Evolutionary conservation across 2,113 vertebrate genomes (phyloP), one percentile per base, ranked within the genome.

Genomic region (Rhinichthys klamathensis): DNA sequence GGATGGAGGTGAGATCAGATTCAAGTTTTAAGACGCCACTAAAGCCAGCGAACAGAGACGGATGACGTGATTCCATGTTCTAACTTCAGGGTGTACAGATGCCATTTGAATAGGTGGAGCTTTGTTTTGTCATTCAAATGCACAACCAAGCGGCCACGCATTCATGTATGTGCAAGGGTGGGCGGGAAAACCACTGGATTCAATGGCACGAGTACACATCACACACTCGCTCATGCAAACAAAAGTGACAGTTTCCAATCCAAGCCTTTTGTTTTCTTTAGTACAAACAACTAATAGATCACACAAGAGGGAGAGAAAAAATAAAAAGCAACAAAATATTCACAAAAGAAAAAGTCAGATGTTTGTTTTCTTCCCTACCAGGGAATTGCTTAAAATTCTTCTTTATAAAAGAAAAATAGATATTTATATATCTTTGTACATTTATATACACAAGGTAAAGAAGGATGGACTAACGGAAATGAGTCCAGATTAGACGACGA

Each of bases 321-420:
- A 41, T 9, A 80, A 54, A 72, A 58, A 75, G 49, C 60, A 89
- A 80, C 30, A 35, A 87, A 89, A 77, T 83, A 83, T 85, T 89
- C 87, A 76, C 86, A 89, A 89, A 88, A 83, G 46, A 67, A 85
- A 88, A 82, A 75, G 80, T 87, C 86, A 23, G 49, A 87, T 86
- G 87, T 83, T 88, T 83, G 85, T 88, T 72, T 84, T 85, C 70
- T 89, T 90, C 94, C 94, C 89, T 90, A 93, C 91, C 88, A 84
- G 93, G 93, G 92, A 93, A 94, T 90, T 91, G 85, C 87, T 92
- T 94, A 94, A 94, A 94, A 93, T 92, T 90, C 93, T 95, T 95
- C 94, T 95, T 95, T 95, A 95, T 94, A 93, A 95, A 95, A 95
- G 94, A 95, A 95, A 82, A 93, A 92, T 91, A 93, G 85, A 92